Base-by-base conservation (phyloP, 2,888 invertebrate genomes). In the Osmoderma eremita region DNA sequence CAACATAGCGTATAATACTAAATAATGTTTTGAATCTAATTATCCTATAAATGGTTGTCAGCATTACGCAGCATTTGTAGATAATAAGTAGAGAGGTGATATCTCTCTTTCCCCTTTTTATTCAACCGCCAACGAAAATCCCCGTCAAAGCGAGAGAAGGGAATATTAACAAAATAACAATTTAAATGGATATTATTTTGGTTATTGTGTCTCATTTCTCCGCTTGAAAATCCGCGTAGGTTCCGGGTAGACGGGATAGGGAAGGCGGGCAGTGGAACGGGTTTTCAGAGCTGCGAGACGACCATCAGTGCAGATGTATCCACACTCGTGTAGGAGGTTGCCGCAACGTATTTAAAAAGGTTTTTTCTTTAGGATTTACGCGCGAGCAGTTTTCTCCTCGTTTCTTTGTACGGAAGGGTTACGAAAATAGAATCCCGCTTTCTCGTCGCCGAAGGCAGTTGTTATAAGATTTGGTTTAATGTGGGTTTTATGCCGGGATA, bases 101-200 rank as follows among this genome's bases (percentile, higher is more conserved):
- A 2, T 30, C 6, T 5, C 6, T 30, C 10, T 30, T 30, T 10
- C 30, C 6, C 30, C 30, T 30, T 30, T 30, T 10, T 30, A 30
- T 30, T 13, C 36, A 38, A 53, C 38, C 18, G 17, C 17, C 15
- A 38, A 36, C 13, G 17, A 39, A 38, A 20, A 18, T 12, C 38
- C 15, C 4, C 45, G 30, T 13, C 30, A 17, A n/a, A 30, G 30
- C 10, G 30, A 45, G 3, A 12, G 45, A n/a, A 45, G 10, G 24
- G 17, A 61, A 61, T 8, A 61, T 61, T 61, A 61, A 61, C 45
- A 17, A n/a, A 61, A 61, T 61, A 61, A 61, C 58, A 61, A 61
- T 61, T 61, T 61, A 42, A 61, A 42, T 61, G 45, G 45, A 61
- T 61, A 61, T 61, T 61, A 48, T 61, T 61, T 61, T 61, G n/a